Percentiles rank a stretch among this genome's conserved stretches.
Evolutionary conservation across 2,888 invertebrate genomes (phyloP).

Genomic region (Strigamia transsilvanica): DNA sequence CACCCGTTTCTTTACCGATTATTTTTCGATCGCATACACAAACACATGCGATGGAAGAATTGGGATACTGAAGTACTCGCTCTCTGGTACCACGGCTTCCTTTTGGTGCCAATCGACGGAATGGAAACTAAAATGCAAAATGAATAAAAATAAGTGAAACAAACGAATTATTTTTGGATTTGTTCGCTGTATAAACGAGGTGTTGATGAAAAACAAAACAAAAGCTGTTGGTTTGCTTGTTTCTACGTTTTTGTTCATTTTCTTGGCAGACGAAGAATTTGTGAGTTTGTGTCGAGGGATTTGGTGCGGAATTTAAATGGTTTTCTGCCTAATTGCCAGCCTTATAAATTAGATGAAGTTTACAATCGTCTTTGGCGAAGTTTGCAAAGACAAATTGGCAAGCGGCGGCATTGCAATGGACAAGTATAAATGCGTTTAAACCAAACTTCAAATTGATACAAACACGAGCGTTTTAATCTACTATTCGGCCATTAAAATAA

Average conservation of each 20-base stretch:
- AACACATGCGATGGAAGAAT: slow-evolving; percentile 20
- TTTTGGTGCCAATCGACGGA: slow-evolving; percentile 12
- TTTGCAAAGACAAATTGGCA: slow-evolving; percentile 1
- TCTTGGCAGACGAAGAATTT: not conserved
- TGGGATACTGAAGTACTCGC: slow-evolving; percentile 5
- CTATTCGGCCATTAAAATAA: not conserved
- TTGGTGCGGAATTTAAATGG: slow-evolving; percentile 20
- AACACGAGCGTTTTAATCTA: not conserved
- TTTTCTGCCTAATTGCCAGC: slow-evolving; percentile 20
- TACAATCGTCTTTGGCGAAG: not conserved
- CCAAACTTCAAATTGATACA: not conserved
- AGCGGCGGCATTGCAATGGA: not conserved
- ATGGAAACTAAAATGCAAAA: not conserved
- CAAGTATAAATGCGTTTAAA: not conserved
- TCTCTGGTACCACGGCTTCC: not conserved
- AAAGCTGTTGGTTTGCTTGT: not conserved
- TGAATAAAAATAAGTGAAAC: too few species aligned
- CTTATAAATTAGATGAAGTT: slow-evolving; percentile 11
- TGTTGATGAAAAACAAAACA: not conserved
- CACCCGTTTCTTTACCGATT: not conserved
- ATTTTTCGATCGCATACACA: slow-evolving; percentile 20
- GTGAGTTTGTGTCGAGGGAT: slow-evolving; percentile 13
- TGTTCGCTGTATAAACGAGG: too few species aligned
- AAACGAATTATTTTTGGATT: too few species aligned
- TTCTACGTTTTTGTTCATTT: not conserved